Evolutionary conservation across 2,113 vertebrate species (phyloP).

Genomic region (Misgurnus mizolepis): DNA sequence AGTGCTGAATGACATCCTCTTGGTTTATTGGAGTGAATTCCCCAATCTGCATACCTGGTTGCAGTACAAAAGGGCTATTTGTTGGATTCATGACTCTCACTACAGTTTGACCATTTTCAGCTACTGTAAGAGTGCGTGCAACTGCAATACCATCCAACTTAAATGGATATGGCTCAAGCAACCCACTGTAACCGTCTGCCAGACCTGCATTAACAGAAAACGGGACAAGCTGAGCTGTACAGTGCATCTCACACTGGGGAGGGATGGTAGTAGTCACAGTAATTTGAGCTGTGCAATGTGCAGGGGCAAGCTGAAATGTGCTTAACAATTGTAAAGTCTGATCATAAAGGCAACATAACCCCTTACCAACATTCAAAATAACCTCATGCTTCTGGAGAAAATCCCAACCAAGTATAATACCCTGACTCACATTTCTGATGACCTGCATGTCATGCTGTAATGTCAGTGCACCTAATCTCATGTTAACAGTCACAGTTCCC

Average conservation of each 20-base stretch:
- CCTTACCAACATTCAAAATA: neutral
- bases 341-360: neutral
- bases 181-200: neutral
- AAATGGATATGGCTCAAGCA: neutral
- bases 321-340: neutral
- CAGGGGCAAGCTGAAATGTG: neutral
- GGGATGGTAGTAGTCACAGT: too few relatives aligned
- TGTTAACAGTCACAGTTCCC: too few relatives aligned
- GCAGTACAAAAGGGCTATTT: constrained; percentile 13
- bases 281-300: too few relatives aligned
- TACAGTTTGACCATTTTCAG: constrained; percentile 18
- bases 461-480: too few relatives aligned
- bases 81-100: constrained; percentile 22
- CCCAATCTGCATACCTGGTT: constrained; percentile 29
- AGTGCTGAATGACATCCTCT: constrained; percentile 9
- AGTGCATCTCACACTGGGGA: too few relatives aligned
- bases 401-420: neutral
- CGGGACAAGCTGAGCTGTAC: too few relatives aligned
- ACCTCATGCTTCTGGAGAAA: neutral
- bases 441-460: neutral
- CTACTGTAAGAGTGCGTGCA: constrained; percentile 11
- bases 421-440: constrained; percentile 1
- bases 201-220: too few relatives aligned
- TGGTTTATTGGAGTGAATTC: constrained; percentile 20
- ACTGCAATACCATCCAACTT: constrained; percentile 2